Percentiles rank a stretch among this genome's conserved stretches.
phyloP scores from a whole-genome alignment of 2,888 invertebrate species.

The Ecdyonurus torrentis region DNA sequence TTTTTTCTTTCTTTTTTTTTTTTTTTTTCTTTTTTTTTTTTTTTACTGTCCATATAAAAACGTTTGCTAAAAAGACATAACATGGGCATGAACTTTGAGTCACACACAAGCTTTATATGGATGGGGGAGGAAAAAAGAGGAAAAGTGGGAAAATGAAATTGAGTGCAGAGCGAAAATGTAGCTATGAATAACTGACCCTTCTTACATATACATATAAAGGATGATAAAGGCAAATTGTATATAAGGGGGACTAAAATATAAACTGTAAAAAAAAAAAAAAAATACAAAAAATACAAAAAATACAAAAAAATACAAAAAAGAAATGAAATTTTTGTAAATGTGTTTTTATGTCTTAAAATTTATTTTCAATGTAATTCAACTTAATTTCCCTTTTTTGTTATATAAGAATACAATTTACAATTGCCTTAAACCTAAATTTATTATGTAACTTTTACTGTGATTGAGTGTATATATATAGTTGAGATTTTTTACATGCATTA shows the following conservation, averaged over 20 bases:
- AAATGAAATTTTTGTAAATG: too few relatives aligned
- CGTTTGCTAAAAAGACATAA: neutral
- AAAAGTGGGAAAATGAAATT: constrained; percentile 4
- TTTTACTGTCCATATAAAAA: neutral
- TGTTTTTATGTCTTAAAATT: too few relatives aligned
- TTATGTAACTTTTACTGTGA: too few relatives aligned
- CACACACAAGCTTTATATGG: constrained; percentile 21
- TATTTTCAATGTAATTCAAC: too few relatives aligned
- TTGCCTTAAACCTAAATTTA: too few relatives aligned
- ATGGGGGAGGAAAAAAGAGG: constrained; percentile 5
- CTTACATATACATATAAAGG: neutral
- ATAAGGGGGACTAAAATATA: neutral
- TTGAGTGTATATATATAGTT: too few relatives aligned
- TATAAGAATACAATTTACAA: too few relatives aligned
- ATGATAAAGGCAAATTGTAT: neutral
- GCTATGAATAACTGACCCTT: neutral
- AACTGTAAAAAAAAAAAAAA: too few relatives aligned
- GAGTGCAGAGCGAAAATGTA: constrained; percentile 13
- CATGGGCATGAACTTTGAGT: constrained; percentile 16
- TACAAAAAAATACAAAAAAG: too few relatives aligned
- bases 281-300: too few relatives aligned
- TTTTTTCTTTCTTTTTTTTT: neutral
- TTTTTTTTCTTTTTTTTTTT: neutral
- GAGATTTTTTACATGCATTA: too few relatives aligned
- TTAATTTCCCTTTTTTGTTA: too few relatives aligned